Evolutionary conservation across 2,113 vertebrate species (phyloP), one percentile per base, ranked within the genome.

Genomic region (Etheostoma cragini): DNA sequence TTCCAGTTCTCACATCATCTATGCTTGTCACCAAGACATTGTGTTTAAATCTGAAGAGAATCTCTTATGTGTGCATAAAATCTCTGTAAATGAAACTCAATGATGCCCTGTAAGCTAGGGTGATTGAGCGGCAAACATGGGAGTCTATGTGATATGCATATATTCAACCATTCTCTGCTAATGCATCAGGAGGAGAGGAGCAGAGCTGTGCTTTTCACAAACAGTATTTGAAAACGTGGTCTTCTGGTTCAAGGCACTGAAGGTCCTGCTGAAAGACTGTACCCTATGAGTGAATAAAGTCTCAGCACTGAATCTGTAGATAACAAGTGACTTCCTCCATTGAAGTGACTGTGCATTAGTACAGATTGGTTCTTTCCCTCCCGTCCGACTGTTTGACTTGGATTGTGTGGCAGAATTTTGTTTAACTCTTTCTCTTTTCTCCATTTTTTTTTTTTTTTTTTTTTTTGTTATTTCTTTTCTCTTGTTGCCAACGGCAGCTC

Each of bases 401-500:
- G 90, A 94, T 86, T 94, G 86, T 92, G 74, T 93, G 80, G 80
- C 66, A 78, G 77, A 90, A 81, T 66, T 83, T 63, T 94, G 89
- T 93, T 89, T 94, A 95, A 94, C 90, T 72, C 76, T 93, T 73
- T 92, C 91, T 95, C 82, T 94, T 94, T 95, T 97, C 96, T 96
- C 95, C 95, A 95, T 94, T 86, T 93, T 87, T 82, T 78, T 85
- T 46, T 61, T 78, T 82, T 46, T 61, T 78, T 82, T 22, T 76
- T 3, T 60, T 76, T 95, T 94, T 95, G 82, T 88, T 95, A 95
- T 96, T 96, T 95, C 95, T 96, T 96, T 84, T 96, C 95, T 97
- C 95, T 97, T 96, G 95, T 97, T 95, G 91, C 96, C 95, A 96
- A 97, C 94, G 95, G 94, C 97, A 97, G 97, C 96, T 93, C 94